These are phyloP conservation scores for Hiodon tergisus DNA, from an alignment of 2,113 vertebrate genomes.

Conservation along the genomic window DNA sequence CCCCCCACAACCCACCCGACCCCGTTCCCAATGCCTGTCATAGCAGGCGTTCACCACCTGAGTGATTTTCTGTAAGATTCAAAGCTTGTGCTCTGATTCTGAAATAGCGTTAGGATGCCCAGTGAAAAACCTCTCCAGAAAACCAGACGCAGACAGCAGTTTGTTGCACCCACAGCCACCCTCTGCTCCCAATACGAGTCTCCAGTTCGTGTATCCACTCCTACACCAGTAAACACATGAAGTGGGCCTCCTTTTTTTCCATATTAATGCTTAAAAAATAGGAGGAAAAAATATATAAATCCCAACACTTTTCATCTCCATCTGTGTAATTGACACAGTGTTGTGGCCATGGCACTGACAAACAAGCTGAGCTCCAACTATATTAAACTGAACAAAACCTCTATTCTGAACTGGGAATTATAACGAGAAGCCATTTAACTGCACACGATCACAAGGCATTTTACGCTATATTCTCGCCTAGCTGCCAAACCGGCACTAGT, in stretches of 20 bases:
- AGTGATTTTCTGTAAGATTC: slow-evolving; percentile 53
- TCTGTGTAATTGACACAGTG: too few species aligned
- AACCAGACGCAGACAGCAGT: slow-evolving; percentile 5
- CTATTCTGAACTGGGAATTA: too few species aligned
- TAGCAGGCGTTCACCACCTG: slow-evolving; percentile 69
- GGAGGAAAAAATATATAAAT: not conserved
- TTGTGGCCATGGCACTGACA: too few species aligned
- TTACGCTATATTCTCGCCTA: too few species aligned
- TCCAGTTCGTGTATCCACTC: too few species aligned
- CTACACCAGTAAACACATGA: not conserved
- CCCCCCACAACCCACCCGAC: not conserved
- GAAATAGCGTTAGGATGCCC: slow-evolving; percentile 20
- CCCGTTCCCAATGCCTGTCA: slow-evolving; percentile 53
- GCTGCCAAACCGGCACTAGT: too few species aligned
- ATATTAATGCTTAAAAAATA: not conserved
- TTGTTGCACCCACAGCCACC: not conserved
- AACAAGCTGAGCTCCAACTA: too few species aligned
- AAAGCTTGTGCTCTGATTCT: slow-evolving; percentile 9
- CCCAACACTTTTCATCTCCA: slow-evolving; percentile 9
- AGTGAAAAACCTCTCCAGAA: slow-evolving; percentile 8
- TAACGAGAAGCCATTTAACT: too few species aligned
- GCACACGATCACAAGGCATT: too few species aligned
- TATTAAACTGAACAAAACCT: too few species aligned
- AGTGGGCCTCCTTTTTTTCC: not conserved
- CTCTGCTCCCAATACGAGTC: not conserved